These are phyloP conservation scores for Tinamus guttatus DNA, from an alignment of 2,113 vertebrate genomes.

Conservation along the genomic window DNA sequence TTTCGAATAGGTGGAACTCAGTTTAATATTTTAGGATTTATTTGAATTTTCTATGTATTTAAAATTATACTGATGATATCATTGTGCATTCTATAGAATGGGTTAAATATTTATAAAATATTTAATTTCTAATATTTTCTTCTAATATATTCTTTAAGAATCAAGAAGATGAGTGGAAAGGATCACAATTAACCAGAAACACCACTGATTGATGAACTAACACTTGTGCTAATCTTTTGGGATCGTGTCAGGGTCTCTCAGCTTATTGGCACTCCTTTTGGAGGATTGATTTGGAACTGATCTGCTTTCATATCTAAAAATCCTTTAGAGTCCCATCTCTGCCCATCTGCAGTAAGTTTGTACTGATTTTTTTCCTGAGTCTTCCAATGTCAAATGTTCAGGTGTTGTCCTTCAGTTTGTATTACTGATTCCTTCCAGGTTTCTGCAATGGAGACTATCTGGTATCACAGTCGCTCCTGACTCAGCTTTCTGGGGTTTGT, in stretches of 20 bases:
- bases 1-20: not conserved
- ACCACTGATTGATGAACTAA: not conserved
- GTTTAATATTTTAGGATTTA: not conserved
- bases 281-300: not conserved
- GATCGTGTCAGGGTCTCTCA: not conserved
- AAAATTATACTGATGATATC: not conserved
- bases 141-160: not conserved
- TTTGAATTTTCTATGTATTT: not conserved
- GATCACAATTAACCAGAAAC: not conserved
- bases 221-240: not conserved
- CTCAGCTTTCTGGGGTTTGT: not conserved
- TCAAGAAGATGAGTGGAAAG: not conserved
- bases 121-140: not conserved
- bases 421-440: not conserved
- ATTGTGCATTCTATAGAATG: not conserved
- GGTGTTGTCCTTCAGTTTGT: not conserved
- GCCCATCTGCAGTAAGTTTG: not conserved
- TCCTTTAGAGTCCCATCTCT: not conserved
- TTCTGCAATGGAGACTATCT: not conserved
- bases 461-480: not conserved
- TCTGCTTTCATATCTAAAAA: not conserved
- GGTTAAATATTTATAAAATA: not conserved
- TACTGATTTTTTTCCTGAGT: not conserved
- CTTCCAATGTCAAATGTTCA: not conserved
- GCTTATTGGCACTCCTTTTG: not conserved